Percentiles rank a stretch among this genome's conserved stretches.
Conservation (phyloP, 1,140 invertebrate genomes). For the Oreohelix idahoensis region DNA sequence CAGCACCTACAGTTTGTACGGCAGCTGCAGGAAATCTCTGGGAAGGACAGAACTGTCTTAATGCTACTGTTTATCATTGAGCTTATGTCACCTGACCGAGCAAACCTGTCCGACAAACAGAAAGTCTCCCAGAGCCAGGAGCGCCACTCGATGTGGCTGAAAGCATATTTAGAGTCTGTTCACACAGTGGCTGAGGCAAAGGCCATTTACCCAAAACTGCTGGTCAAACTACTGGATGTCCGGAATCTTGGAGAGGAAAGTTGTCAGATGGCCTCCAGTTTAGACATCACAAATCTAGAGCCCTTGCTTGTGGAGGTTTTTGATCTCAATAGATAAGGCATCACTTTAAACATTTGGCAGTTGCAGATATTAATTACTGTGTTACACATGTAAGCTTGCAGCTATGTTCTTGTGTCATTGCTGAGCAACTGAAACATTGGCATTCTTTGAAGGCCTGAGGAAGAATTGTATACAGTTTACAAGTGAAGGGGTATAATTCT, state of each 20-base stretch:
- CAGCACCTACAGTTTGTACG: slow-evolving; percentile 64
- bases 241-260: slow-evolving; percentile 61
- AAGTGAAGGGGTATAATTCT: too few species aligned
- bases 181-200: slow-evolving; percentile 83
- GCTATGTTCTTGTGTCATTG: not conserved
- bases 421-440: not conserved
- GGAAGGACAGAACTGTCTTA: slow-evolving; percentile 89
- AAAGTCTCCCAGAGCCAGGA: slow-evolving; percentile 91
- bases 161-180: slow-evolving; percentile 87
- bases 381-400: not conserved
- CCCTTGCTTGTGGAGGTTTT: slow-evolving; percentile 66
- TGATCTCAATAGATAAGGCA: slow-evolving; percentile 58
- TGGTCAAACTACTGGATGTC: slow-evolving; percentile 87
- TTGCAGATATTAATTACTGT: not conserved
- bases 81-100: slow-evolving; percentile 87
- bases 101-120: slow-evolving; percentile 85
- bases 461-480: too few species aligned
- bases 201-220: slow-evolving; percentile 87
- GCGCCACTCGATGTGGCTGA: slow-evolving; percentile 89
- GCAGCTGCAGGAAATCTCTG: slow-evolving; percentile 70
- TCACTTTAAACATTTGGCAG: not conserved
- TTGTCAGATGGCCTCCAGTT: slow-evolving; percentile 56
- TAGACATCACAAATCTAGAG: slow-evolving; percentile 63
- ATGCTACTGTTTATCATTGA: slow-evolving; percentile 91
- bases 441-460: too few species aligned